Evolutionary conservation across 2,113 vertebrate genomes (phyloP), one percentile per base, ranked within the genome.

Genomic region (Mus pahari): DNA sequence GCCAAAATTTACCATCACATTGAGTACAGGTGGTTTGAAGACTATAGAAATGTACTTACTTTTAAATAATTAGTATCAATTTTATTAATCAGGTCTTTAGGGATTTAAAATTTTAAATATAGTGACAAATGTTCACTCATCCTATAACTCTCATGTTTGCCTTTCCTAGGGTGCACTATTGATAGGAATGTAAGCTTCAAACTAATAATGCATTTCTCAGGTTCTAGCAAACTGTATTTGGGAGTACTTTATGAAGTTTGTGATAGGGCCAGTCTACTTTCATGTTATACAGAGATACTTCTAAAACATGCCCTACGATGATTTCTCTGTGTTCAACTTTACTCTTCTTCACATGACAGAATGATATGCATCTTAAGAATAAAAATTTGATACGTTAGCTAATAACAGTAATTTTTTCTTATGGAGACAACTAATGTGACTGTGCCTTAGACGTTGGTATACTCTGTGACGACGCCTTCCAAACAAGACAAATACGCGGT

Each of bases 361-460:
- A 74, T 1, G 68, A 58, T 82, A 86, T 84, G 39, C 28, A 78
- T 17, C 55, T 58, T n/a, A 81, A 58, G 2, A 58, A 58, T 68
- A 83, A 82, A 55, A 58, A 24, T 90, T 93, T 93, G 48, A 84
- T 31, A 71, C 53, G 20, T 81, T 28, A 71, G 20, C 55, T 82
- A 82, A 39, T 31, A 64, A 45, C 53, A 45, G 14, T 70, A 66
- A 42, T 86, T 89, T 91, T 58, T 95, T 89, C 16, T 94, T 89
- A 8, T 50, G 11, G 53, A 2, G 1, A 33, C 2, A 4, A n/a
- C 3, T 39, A 74, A 22, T 7, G 62, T 86, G 17, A 74, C 7
- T 64, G 8, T 86, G 7, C 92, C 2, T 79, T 83, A 7, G 39
- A 94, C 62, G 9, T 17, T 79, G 7, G 8, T 33, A 12, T 50